These are phyloP conservation scores for Ictalurus punctatus DNA, from an alignment of 2,113 vertebrate genomes.

Conservation along the genomic window DNA sequence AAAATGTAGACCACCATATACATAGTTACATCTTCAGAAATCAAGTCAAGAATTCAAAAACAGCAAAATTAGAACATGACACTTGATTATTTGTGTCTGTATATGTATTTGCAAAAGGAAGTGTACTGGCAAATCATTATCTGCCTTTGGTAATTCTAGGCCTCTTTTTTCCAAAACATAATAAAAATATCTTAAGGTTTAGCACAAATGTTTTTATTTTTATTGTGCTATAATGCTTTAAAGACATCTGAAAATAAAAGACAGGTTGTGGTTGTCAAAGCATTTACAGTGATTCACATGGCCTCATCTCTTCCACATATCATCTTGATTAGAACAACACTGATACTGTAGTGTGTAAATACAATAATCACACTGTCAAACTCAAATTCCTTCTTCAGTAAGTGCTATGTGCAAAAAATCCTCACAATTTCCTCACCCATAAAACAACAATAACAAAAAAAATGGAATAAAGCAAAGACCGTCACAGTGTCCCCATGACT, in stretches of 20 bases:
- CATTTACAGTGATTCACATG: conserved; percentile 22
- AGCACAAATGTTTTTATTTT: background rate
- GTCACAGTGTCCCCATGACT: conserved; percentile 7
- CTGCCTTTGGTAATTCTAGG: background rate
- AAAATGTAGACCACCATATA: background rate
- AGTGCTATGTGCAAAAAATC: conserved; percentile 70
- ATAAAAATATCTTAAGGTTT: background rate
- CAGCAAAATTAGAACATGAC: conserved; percentile 13
- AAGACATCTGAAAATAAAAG: conserved; percentile 6
- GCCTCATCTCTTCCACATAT: background rate
- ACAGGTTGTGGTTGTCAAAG: conserved; percentile 30
- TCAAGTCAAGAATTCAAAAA: conserved; percentile 57
- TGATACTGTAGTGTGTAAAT: conserved; percentile 45
- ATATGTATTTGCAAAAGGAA: background rate
- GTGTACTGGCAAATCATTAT: background rate
- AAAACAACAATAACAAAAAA: conserved; percentile 40
- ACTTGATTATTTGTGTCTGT: background rate
- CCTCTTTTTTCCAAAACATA: background rate
- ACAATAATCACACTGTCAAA: conserved; percentile 40
- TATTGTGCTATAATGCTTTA: conserved; percentile 4
- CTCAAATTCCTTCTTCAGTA: conserved; percentile 55
- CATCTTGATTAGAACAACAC: conserved; percentile 50
- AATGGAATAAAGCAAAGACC: conserved; percentile 33
- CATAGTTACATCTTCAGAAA: conserved; percentile 26
- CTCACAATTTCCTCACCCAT: conserved; percentile 46